These are phyloP conservation scores for Zootoca vivipara DNA, from an alignment of 2,113 vertebrate genomes.

Conservation along the genomic window DNA sequence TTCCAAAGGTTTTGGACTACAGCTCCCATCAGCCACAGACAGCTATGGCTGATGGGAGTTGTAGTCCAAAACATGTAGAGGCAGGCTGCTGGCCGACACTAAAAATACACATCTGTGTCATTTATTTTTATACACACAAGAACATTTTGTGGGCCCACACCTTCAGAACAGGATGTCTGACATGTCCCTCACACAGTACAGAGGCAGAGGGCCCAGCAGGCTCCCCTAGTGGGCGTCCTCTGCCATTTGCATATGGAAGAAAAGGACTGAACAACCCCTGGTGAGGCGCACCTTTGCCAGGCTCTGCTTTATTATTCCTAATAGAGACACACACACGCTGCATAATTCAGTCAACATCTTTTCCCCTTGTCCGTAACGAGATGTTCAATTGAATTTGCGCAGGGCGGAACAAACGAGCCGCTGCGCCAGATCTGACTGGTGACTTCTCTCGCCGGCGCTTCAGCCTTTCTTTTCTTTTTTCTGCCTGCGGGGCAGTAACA, in stretches of 20 bases:
- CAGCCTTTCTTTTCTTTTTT: background rate
- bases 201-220: background rate
- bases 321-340: background rate
- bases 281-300: background rate
- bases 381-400: slow-evolving; percentile 15
- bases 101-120: background rate
- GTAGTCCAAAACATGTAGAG: background rate
- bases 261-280: background rate
- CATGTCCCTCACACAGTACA: background rate
- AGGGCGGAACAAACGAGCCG: background rate
- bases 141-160: too few relatives aligned
- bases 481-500: background rate
- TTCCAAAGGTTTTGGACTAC: background rate
- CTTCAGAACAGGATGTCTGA: background rate
- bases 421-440: background rate
- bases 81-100: background rate
- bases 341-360: slow-evolving; percentile 22
- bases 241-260: background rate
- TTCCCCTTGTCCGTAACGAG: background rate
- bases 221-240: background rate
- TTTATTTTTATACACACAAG: background rate
- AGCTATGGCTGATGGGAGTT: background rate
- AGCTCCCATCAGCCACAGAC: background rate
- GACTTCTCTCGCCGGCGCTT: background rate
- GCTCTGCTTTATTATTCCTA: background rate